Conservation (phyloP, 2,113 vertebrate species). For the Alligator sinensis region DNA sequence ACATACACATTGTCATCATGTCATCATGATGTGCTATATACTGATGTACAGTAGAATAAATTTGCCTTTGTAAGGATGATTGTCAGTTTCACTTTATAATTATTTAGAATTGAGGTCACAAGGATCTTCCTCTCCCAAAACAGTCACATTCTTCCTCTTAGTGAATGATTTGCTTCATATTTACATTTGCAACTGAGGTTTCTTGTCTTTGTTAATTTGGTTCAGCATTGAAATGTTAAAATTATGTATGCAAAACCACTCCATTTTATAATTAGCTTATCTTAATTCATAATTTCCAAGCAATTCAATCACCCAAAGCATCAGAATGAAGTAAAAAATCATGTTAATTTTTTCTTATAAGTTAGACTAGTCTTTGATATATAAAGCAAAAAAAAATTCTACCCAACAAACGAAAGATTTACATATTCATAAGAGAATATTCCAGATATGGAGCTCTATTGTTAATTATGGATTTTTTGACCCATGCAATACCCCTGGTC, state of each 20-base stretch:
- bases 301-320: constrained; percentile 55
- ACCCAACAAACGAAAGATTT: constrained; percentile 56
- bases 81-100: background rate
- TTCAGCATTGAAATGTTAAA: constrained; percentile 10
- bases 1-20: background rate
- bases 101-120: background rate
- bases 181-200: background rate
- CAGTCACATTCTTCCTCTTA: background rate
- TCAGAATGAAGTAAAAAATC: constrained; percentile 2
- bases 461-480: background rate
- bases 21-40: background rate
- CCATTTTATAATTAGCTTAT: constrained; percentile 21
- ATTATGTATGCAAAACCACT: constrained; percentile 1
- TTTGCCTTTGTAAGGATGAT: background rate
- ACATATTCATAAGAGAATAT: constrained; percentile 36
- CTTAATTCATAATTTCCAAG: constrained; percentile 42
- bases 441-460: background rate
- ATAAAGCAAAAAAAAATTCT: constrained; percentile 59
- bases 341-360: constrained; percentile 22
- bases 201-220: background rate
- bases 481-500: constrained; percentile 30
- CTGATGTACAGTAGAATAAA: background rate
- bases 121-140: background rate
- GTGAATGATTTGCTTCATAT: background rate
- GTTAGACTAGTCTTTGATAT: constrained; percentile 53